Conservation (phyloP, 2,797 vertebrate genomes). For the Enteromius fasciolatus region DNA sequence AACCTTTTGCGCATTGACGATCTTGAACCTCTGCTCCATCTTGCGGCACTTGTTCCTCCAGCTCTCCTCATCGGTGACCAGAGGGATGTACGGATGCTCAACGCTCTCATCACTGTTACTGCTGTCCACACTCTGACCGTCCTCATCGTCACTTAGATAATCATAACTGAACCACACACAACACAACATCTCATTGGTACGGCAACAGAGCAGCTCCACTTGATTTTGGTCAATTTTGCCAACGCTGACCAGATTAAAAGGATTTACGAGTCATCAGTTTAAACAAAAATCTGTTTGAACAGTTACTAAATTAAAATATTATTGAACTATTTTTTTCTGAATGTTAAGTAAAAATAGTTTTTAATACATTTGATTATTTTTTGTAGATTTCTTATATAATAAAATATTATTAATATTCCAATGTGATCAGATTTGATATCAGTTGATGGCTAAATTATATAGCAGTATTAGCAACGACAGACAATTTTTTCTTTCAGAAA, state of each 20-base stretch:
- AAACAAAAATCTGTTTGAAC: background rate
- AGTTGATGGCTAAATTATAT: background rate
- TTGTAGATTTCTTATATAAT: background rate
- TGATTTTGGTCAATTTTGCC: background rate
- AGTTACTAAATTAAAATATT: background rate
- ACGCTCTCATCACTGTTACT: conserved; percentile 88
- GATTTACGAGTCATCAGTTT: background rate
- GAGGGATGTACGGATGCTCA: conserved; percentile 84
- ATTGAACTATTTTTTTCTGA: background rate
- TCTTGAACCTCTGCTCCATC: conserved; percentile 90
- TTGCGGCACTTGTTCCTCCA: conserved; percentile 88
- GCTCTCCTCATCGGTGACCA: conserved; percentile 85
- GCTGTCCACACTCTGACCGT: conserved; percentile 83
- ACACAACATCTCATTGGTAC: background rate
- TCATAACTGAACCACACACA: conserved; percentile 76
- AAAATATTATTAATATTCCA: background rate
- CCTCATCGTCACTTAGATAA: conserved; percentile 87
- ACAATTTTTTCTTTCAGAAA: background rate
- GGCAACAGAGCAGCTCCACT: background rate
- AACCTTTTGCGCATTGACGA: conserved; percentile 88
- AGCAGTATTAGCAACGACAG: background rate
- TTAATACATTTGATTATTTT: background rate
- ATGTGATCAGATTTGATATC: background rate
- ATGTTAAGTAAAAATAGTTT: background rate
- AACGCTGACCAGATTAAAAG: background rate